Percentiles rank a stretch among this genome's conserved stretches.
phyloP scores from a whole-genome alignment of 2,888 invertebrate species.

The Allophyes oxyacanthae region DNA sequence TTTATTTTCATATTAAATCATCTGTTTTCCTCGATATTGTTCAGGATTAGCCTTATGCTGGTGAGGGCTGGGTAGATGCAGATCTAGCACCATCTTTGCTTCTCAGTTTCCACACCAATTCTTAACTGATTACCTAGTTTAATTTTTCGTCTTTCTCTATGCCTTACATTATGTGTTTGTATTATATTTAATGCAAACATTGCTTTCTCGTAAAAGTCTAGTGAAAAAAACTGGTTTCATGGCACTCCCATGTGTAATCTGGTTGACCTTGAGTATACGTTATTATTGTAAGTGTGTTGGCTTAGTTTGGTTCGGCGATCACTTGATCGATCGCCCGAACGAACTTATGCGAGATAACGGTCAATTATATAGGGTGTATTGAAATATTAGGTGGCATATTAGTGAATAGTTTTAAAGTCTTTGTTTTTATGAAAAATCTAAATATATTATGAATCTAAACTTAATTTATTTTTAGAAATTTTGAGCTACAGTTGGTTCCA shows the following conservation, averaged over 20 bases:
- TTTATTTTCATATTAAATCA: background rate
- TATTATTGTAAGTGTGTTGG: constrained; percentile 39
- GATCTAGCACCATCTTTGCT: too few relatives aligned
- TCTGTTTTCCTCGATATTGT: too few relatives aligned
- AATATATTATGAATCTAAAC: constrained; percentile 9
- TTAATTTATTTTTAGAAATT: constrained; percentile 78
- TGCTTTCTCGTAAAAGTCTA: constrained; percentile 7
- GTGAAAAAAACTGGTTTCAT: constrained; percentile 42
- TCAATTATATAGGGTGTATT: constrained; percentile 19
- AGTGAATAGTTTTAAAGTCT: background rate
- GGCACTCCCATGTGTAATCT: constrained; percentile 13
- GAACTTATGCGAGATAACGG: constrained; percentile 22
- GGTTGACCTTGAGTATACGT: constrained; percentile 44
- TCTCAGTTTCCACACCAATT: too few relatives aligned
- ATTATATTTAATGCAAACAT: too few relatives aligned
- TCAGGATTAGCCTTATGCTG: too few relatives aligned
- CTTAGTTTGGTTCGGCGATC: constrained; percentile 9
- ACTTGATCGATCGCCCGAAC: constrained; percentile 36
- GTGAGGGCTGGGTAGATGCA: too few relatives aligned
- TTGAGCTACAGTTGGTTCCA: constrained; percentile 90
- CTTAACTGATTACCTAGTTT: too few relatives aligned
- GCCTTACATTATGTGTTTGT: too few relatives aligned
- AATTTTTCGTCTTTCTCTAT: too few relatives aligned
- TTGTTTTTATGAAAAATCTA: constrained; percentile 6
- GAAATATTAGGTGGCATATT: constrained; percentile 19